Evolutionary conservation across 1,140 invertebrate species (phyloP).

Genomic region (Drosophila mojavensis): DNA sequence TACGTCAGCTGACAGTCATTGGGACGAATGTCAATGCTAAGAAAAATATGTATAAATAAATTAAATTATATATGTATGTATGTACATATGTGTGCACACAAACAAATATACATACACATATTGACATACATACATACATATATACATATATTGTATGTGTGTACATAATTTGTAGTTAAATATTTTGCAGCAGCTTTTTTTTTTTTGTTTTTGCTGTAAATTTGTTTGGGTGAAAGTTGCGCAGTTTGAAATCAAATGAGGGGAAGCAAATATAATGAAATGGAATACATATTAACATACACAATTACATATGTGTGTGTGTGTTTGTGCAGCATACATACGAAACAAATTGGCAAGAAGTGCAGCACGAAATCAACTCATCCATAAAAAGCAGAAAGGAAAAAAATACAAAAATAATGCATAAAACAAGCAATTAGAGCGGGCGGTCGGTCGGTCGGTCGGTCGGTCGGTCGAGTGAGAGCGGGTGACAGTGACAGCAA

Average conservation of each 20-base stretch:
- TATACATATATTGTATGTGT: slow-evolving; percentile 3
- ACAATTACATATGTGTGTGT: neutral
- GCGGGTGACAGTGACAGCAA: neutral
- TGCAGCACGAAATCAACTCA: slow-evolving; percentile 58
- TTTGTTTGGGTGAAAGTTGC: slow-evolving; percentile 73
- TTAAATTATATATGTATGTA: slow-evolving; percentile 29
- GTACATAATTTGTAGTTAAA: slow-evolving; percentile 34
- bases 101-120: neutral
- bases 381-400: slow-evolving; percentile 38
- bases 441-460: too few relatives aligned
- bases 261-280: slow-evolving; percentile 48
- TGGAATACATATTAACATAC: slow-evolving; percentile 32
- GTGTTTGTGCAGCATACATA: neutral
- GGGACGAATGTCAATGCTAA: slow-evolving; percentile 44
- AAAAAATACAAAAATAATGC: slow-evolving; percentile 16
- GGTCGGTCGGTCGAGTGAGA: neutral
- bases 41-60: slow-evolving; percentile 38
- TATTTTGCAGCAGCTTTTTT: slow-evolving; percentile 38
- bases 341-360: slow-evolving; percentile 39
- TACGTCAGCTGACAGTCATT: slow-evolving; percentile 68
- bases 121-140: slow-evolving; percentile 8
- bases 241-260: slow-evolving; percentile 63
- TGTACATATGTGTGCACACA: neutral
- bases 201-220: slow-evolving; percentile 35
- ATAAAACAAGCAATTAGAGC: neutral